Base-by-base conservation (phyloP, 2,888 invertebrate species). In the Lamproptera curius region DNA sequence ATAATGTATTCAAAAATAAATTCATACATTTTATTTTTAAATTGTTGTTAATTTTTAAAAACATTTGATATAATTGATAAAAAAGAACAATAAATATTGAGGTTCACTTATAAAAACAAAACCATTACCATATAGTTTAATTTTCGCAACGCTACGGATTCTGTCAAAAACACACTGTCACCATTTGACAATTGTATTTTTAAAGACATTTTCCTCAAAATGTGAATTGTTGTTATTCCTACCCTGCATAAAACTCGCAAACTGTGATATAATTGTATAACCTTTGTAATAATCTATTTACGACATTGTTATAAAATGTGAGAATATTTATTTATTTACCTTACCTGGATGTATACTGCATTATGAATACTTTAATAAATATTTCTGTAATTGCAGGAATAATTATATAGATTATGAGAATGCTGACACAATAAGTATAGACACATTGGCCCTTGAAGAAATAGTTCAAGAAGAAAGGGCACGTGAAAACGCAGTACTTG, bases 401-500 rank as follows among this genome's bases (percentile, higher is more conserved):
- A 43, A 62, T 31, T 14, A 66, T 42, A 65, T 60, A 45, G 75
- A 76, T 49, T 72, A 62, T 43, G 74, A 72, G 2, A 68, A 76
- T 63, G 72, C 71, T 20, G 85, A 85, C 49, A 80, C 75, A 2
- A 54, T 81, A 37, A 86, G 83, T 61, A 63, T 86, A 46, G 77
- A 83, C 51, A 86, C 86, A 20, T 62, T 82, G 52, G 67, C 72
- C 35, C 66, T 86, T 23, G 80, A 85, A 59, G 70, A 78, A 52
- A 61, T 67, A 45, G 62, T 83, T 15, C 61, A 67, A 55, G 73
- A 79, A 35, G 80, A 85, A 56, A 72, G 83, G 55, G 59, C 59
- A 9, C 69, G 52, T 50, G 87, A 86, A 64, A 70, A 84, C 60
- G 61, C 70, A 0, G 71, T 76, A 58, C 61, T 86, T 45, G 63